phyloP scores from a whole-genome alignment of 1,140 invertebrate genomes.

The Papilio xuthus region DNA sequence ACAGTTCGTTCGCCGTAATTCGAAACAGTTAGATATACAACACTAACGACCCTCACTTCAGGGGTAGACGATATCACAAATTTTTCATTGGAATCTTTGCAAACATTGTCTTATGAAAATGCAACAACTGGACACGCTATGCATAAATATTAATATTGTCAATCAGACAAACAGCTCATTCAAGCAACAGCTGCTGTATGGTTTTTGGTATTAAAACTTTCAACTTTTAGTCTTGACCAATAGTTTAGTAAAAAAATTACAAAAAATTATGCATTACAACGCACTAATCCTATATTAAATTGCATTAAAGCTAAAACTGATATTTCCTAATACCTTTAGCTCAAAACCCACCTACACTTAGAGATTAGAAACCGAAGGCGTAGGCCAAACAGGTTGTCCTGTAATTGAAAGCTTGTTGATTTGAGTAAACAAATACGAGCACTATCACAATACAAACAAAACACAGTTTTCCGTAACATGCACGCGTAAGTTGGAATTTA shows the following conservation, averaged over 20 bases:
- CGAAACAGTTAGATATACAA: conserved; percentile 4
- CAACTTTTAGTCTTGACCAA: too few relatives aligned
- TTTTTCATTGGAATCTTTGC: background rate
- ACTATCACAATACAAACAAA: conserved; percentile 41
- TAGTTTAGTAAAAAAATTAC: background rate
- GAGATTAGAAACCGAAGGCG: conserved; percentile 42
- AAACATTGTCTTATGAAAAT: background rate
- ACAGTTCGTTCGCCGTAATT: background rate
- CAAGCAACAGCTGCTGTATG: too few relatives aligned
- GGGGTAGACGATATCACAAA: background rate
- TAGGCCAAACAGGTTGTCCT: conserved; percentile 47
- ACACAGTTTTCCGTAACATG: conserved; percentile 42
- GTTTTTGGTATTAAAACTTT: too few relatives aligned
- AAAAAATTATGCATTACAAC: too few relatives aligned
- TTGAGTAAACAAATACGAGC: conserved; percentile 47
- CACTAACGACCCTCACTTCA: background rate
- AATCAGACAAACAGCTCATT: too few relatives aligned
- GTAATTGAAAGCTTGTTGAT: conserved; percentile 43
- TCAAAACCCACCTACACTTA: conserved; percentile 10
- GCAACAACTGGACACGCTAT: too few relatives aligned
- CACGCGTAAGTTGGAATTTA: conserved; percentile 42
- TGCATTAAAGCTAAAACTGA: background rate
- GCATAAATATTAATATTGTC: too few relatives aligned
- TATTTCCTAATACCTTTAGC: conserved; percentile 14
- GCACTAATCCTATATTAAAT: background rate